Conservation (phyloP, 2,797 vertebrate species). For the Orientallactaga sibirica region DNA sequence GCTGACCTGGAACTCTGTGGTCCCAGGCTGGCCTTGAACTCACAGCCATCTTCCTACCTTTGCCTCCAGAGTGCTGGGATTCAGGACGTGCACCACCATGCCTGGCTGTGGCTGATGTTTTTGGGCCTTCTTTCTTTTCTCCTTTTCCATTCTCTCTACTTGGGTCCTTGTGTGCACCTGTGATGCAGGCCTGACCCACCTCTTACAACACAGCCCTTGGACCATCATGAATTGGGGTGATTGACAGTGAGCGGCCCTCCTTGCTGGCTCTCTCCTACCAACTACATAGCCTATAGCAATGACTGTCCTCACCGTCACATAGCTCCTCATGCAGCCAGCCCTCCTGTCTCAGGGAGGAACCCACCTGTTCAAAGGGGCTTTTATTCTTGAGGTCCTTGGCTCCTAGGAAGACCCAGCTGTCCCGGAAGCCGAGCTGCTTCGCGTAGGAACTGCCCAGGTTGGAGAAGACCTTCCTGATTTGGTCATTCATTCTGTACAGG, state of each 20-base stretch:
- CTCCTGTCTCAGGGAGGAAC: not conserved
- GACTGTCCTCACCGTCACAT: not conserved
- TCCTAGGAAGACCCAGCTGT: conserved; percentile 95
- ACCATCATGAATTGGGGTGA: not conserved
- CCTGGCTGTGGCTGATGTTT: too few species aligned
- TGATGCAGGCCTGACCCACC: not conserved
- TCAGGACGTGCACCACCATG: too few species aligned
- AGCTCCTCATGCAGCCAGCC: not conserved
- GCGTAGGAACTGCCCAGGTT: conserved; percentile 91
- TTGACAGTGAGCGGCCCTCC: not conserved
- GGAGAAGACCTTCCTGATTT: conserved; percentile 86
- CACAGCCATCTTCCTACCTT: too few species aligned
- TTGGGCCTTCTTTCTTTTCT: not conserved
- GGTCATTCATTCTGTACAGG: conserved; percentile 90
- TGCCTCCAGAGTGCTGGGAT: too few species aligned
- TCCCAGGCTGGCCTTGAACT: too few species aligned
- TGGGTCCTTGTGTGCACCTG: not conserved
- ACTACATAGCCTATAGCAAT: rapidly evolving
- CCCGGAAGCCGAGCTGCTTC: conserved; percentile 87
- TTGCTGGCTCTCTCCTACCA: not conserved
- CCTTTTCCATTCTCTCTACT: not conserved
- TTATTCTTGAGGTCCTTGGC: conserved; percentile 84
- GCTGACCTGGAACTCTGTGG: too few species aligned
- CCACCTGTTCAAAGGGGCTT: conserved; percentile 94
- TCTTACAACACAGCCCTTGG: not conserved